Percentiles rank a stretch among this genome's conserved stretches.
phyloP scores from a whole-genome alignment of 2,888 invertebrate species.

The Microctonus brassicae region DNA sequence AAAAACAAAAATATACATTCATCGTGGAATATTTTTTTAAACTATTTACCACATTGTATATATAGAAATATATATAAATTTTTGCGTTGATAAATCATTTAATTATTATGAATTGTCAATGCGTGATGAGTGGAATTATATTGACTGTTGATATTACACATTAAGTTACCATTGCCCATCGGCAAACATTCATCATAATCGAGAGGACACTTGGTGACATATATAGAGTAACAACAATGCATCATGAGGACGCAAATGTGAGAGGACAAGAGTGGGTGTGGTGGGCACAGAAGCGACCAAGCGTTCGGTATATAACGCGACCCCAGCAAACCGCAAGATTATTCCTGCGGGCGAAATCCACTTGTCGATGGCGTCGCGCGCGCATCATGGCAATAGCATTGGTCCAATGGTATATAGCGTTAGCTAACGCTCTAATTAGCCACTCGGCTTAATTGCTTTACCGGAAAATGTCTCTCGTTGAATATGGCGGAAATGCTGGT shows the following conservation, averaged over 20 bases:
- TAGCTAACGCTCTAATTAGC: slow-evolving; percentile 55
- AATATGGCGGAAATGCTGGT: slow-evolving; percentile 17
- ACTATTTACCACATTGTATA: too few relatives aligned
- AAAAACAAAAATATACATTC: background rate
- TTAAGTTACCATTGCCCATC: background rate
- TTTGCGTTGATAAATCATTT: background rate
- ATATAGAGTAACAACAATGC: background rate
- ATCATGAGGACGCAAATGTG: background rate
- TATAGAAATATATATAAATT: too few relatives aligned
- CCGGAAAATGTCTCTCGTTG: slow-evolving; percentile 38
- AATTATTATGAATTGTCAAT: background rate
- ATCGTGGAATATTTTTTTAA: background rate
- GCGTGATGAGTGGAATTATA: background rate
- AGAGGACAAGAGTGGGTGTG: background rate
- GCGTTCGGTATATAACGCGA: background rate
- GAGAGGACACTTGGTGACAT: background rate
- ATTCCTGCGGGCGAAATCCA: slow-evolving; percentile 21
- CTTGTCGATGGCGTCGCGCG: slow-evolving; percentile 17
- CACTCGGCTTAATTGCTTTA: slow-evolving; percentile 54
- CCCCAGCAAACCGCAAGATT: slow-evolving; percentile 15
- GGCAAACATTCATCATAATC: slow-evolving; percentile 11
- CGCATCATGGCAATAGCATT: slow-evolving; percentile 11
- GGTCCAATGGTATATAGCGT: slow-evolving; percentile 43
- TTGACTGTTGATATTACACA: background rate
- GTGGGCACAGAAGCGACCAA: slow-evolving; percentile 6